phyloP scores from a whole-genome alignment of 2,888 invertebrate species.

The Pachydiplax longipennis region DNA sequence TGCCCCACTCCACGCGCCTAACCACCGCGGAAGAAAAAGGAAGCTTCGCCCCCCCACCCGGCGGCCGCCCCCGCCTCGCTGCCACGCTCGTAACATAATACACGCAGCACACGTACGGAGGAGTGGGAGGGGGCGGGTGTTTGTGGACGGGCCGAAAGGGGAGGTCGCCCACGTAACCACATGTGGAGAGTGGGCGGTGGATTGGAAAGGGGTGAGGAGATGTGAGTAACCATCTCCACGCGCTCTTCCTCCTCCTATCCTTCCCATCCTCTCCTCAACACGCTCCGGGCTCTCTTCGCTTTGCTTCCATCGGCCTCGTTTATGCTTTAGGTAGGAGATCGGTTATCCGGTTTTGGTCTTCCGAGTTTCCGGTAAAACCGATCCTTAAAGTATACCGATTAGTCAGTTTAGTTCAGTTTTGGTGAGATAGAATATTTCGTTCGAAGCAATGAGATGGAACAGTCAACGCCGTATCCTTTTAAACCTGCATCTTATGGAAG shows the following conservation, averaged over 20 bases:
- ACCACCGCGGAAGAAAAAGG: not conserved
- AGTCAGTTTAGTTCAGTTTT: no score
- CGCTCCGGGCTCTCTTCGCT: no score
- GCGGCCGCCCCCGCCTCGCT: not conserved
- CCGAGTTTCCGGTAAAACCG: no score
- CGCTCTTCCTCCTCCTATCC: not conserved
- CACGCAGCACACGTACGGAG: constrained; percentile 27
- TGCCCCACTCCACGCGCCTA: not conserved
- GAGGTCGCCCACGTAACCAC: not conserved
- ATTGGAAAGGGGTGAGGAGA: not conserved
- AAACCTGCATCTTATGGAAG: no score
- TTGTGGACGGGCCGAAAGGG: not conserved
- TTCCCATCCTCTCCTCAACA: not conserved
- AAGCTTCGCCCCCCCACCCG: not conserved
- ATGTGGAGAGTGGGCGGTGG: not conserved
- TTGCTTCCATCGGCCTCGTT: no score
- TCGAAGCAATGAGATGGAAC: no score
- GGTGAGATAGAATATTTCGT: no score
- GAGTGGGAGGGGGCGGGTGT: not conserved
- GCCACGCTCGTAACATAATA: constrained; percentile 44
- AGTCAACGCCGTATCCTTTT: no score
- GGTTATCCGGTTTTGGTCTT: no score
- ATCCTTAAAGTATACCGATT: no score
- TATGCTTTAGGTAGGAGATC: no score
- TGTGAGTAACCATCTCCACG: not conserved